phyloP scores from a whole-genome alignment of 1,140 invertebrate species.

The Aleiodes sp. region DNA sequence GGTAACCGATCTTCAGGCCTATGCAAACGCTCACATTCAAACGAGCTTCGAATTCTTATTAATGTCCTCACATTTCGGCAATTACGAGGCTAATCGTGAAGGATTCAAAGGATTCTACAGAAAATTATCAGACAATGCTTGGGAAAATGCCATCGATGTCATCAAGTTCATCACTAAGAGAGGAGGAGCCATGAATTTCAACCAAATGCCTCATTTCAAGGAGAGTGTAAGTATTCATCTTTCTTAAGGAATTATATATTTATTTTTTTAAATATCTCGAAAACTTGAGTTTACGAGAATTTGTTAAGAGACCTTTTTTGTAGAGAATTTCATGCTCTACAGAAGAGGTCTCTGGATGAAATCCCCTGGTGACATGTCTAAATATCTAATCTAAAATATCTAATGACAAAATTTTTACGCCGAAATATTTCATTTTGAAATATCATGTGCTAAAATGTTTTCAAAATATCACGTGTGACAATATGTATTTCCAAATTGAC shows the following conservation, averaged over 20 bases:
- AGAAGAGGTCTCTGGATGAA: too few relatives aligned
- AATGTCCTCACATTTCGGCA: conserved; percentile 80
- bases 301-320: too few relatives aligned
- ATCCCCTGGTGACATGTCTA: too few relatives aligned
- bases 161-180: conserved; percentile 81
- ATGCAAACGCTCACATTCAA: conserved; percentile 73
- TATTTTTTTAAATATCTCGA: not conserved
- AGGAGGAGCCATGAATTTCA: conserved; percentile 69
- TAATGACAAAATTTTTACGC: too few relatives aligned
- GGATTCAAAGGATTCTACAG: conserved; percentile 81
- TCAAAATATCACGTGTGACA: too few relatives aligned
- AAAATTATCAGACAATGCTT: conserved; percentile 77
- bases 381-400: too few relatives aligned
- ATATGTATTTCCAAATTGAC: too few relatives aligned
- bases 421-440: too few relatives aligned
- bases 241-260: not conserved
- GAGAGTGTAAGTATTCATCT: conserved; percentile 42
- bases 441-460: too few relatives aligned
- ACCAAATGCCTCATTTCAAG: conserved; percentile 51
- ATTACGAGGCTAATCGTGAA: conserved; percentile 77
- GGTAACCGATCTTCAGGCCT: conserved; percentile 67
- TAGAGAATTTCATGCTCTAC: too few relatives aligned
- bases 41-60: conserved; percentile 79
- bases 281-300: too few relatives aligned
- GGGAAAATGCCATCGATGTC: conserved; percentile 77